Percentiles rank a stretch among this genome's conserved stretches.
These are phyloP conservation scores for Eumacrocentrus americanus DNA, from an alignment of 2,888 invertebrate genomes.

Conservation along the genomic window DNA sequence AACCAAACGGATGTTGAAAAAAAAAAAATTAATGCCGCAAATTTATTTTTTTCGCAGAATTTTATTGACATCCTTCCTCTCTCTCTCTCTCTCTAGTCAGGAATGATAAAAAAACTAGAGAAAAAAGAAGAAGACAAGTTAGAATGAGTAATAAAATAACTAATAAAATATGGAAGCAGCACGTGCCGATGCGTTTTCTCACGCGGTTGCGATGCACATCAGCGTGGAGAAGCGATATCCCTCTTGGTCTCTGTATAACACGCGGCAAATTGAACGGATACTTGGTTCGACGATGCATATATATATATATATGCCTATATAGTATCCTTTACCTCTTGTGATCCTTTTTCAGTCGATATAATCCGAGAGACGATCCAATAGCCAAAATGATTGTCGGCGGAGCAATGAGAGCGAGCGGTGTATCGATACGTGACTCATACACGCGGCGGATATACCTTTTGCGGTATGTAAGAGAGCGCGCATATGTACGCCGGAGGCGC, in stretches of 20 bases:
- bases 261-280: slow-evolving; percentile 24
- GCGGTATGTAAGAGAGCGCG: slow-evolving; percentile 21
- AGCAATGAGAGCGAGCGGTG: slow-evolving; percentile 25
- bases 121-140: neutral
- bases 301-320: neutral
- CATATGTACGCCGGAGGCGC: slow-evolving; percentile 24
- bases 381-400: slow-evolving; percentile 26
- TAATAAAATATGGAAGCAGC: neutral
- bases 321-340: too few species aligned
- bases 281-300: slow-evolving; percentile 9
- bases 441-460: slow-evolving; percentile 21
- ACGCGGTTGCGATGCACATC: slow-evolving; percentile 17
- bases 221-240: neutral
- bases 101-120: neutral
- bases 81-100: neutral
- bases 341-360: slow-evolving; percentile 16
- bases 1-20: slow-evolving; percentile 2
- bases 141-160: slow-evolving; percentile 2
- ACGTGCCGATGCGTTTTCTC: slow-evolving; percentile 21
- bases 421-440: slow-evolving; percentile 39
- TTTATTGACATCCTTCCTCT: too few species aligned
- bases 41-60: neutral
- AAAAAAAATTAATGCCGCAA: neutral
- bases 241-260: slow-evolving; percentile 4
- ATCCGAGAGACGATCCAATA: slow-evolving; percentile 21